Percentiles rank a stretch among this genome's conserved stretches.
Evolutionary conservation across 2,797 vertebrate species (phyloP).

Genomic region (Clarias pachynema): DNA sequence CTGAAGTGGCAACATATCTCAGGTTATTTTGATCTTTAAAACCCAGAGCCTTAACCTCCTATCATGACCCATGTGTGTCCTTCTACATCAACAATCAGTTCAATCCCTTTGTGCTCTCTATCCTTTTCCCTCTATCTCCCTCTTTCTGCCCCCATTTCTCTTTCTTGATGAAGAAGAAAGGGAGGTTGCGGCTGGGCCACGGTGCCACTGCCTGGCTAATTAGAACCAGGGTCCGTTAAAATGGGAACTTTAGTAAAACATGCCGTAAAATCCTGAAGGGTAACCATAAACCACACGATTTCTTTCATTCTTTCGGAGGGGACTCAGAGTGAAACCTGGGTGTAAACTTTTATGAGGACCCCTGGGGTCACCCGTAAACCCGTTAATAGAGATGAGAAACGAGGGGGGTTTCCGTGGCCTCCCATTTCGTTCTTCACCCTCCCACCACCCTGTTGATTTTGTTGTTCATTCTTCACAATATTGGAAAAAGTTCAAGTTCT

Average conservation of each 20-base stretch:
- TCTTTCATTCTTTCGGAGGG: slow-evolving; percentile 83
- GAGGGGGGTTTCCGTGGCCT: slow-evolving; percentile 76
- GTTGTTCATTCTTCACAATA: slow-evolving; percentile 69
- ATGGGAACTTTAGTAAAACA: slow-evolving; percentile 86
- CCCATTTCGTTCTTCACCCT: slow-evolving; percentile 77
- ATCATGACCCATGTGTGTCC: slow-evolving; percentile 73
- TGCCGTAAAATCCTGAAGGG: slow-evolving; percentile 85
- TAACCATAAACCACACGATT: slow-evolving; percentile 84
- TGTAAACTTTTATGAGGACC: slow-evolving; percentile 85
- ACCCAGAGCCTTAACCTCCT: slow-evolving; percentile 60
- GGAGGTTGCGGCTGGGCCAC: slow-evolving; percentile 64
- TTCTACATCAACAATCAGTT: slow-evolving; percentile 75
- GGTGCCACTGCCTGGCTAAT: slow-evolving; percentile 76
- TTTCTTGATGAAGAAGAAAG: slow-evolving; percentile 44
- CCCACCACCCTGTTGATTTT: slow-evolving; percentile 19
- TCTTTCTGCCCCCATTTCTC: slow-evolving; percentile 29
- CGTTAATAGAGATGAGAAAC: slow-evolving; percentile 88
- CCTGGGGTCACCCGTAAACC: slow-evolving; percentile 85
- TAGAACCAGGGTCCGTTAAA: slow-evolving; percentile 86
- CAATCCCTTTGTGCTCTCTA: slow-evolving; percentile 54
- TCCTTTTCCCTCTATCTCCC: slow-evolving; percentile 62
- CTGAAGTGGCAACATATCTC: slow-evolving; percentile 63
- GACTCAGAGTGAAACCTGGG: slow-evolving; percentile 80
- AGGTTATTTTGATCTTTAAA: slow-evolving; percentile 60
- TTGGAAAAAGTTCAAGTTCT: slow-evolving; percentile 73